These are phyloP conservation scores for Zaprionus bogoriensis DNA, from an alignment of 2,888 invertebrate genomes.

Conservation along the genomic window DNA sequence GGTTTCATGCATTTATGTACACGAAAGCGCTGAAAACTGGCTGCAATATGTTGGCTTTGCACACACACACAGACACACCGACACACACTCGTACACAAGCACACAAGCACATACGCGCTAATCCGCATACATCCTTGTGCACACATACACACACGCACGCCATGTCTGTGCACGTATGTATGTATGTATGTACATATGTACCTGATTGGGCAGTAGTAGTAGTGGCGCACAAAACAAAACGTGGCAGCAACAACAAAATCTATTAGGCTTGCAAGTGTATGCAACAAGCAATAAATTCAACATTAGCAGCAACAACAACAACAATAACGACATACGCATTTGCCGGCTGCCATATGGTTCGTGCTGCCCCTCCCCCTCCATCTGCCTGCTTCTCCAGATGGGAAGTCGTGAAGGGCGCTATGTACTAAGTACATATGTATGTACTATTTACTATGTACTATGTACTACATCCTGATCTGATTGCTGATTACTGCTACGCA, in stretches of 20 bases:
- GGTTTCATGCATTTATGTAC: conserved; percentile 36
- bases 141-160: conserved; percentile 22
- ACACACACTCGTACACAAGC: background rate
- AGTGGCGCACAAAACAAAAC: conserved; percentile 53
- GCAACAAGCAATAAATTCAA: conserved; percentile 24
- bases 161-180: conserved; percentile 8
- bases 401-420: too few species aligned
- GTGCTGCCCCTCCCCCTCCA: too few species aligned
- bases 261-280: conserved; percentile 59
- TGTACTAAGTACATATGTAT: too few species aligned
- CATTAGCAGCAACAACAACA: conserved; percentile 40
- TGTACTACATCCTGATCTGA: too few species aligned
- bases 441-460: too few species aligned
- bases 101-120: background rate
- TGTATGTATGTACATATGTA: conserved; percentile 17
- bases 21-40: conserved; percentile 45
- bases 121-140: background rate
- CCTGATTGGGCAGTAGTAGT: conserved; percentile 41
- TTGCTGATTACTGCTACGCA: too few species aligned
- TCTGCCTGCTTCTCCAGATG: too few species aligned
- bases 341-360: too few species aligned
- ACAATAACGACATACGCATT: background rate
- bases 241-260: conserved; percentile 43
- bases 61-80: background rate
- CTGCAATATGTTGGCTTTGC: conserved; percentile 70